Evolutionary conservation across 2,113 vertebrate genomes (phyloP), one percentile per base, ranked within the genome.

Genomic region (Petromus typicus): DNA sequence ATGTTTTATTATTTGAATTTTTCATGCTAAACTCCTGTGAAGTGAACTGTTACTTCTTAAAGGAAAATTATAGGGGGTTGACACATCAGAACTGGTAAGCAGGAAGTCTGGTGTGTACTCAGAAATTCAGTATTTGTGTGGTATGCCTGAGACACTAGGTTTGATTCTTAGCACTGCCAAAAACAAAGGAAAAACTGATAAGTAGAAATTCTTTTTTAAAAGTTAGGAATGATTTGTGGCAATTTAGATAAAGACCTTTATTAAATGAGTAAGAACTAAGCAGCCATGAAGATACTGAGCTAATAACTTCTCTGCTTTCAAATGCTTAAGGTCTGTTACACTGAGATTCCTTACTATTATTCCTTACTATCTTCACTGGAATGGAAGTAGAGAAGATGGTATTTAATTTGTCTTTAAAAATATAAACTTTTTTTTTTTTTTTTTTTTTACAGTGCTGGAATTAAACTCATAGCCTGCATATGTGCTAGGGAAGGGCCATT

Each of bases 1-100:
- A 76, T 86, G 56, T 64, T 61, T 85, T 37, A 83, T 78, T 91
- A 78, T 43, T 32, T 63, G 8, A 57, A 69, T 86, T 85, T 89
- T 43, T 45, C 75, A 91, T 40, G 89, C 56, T 54, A 86, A 93
- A 89, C 76, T 85, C 45, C 64, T 91, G 2, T 78, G 84, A 83
- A 71, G 61, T 59, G 56, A 89, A 82, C 80, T 69, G 27, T 18
- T 89, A 40, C 34, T 89, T 85, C 84, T 89, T 71, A 71, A 93
- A 17, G 83, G 78, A 93, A 83, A 82, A 7, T 80, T 16, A 86
- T 22, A 75, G 54, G 54, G 25, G 91, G 86, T 17, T 76, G 54
- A 11, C 59, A 51, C 22, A 25, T 92, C 87, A 75, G 37, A 80
- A 80, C 51, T 61, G 13, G 23, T 78, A 86, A 79, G 45, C 30